A percentile compares a stretch with the other conserved stretches of the same genome.
phyloP scores from a whole-genome alignment of 2,888 invertebrate genomes.

The Oeneis ivallda region DNA sequence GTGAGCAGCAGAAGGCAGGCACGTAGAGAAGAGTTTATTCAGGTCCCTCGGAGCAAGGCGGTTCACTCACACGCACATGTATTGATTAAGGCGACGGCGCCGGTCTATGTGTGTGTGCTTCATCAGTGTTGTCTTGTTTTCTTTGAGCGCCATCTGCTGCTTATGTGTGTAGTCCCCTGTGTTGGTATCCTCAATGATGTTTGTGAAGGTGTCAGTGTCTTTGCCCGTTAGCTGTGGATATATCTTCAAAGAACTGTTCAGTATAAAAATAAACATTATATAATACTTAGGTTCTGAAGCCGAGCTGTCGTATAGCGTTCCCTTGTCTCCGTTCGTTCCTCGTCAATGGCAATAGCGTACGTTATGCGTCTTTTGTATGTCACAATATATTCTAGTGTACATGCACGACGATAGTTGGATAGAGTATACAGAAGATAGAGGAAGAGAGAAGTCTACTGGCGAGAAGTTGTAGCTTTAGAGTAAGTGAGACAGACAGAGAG shows the following conservation, averaged over 20 bases:
- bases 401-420: constrained; percentile 79
- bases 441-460: constrained; percentile 78
- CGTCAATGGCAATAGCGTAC: constrained; percentile 72
- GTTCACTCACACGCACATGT: constrained; percentile 86
- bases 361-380: constrained; percentile 76
- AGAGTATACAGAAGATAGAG: constrained; percentile 78
- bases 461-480: constrained; percentile 76
- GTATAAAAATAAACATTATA: constrained; percentile 57
- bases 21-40: constrained; percentile 45
- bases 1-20: constrained; percentile 58
- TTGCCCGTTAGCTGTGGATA: constrained; percentile 63
- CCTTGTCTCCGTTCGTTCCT: constrained; percentile 62
- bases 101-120: constrained; percentile 74
- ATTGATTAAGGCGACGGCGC: constrained; percentile 83
- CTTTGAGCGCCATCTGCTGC: constrained; percentile 48
- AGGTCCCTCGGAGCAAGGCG: constrained; percentile 59
- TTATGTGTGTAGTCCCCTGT: constrained; percentile 68
- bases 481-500: constrained; percentile 72
- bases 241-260: constrained; percentile 61
- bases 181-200: constrained; percentile 74
- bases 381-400: constrained; percentile 79
- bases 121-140: constrained; percentile 60
- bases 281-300: constrained; percentile 57
- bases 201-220: constrained; percentile 71
- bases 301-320: constrained; percentile 69